phyloP scores from a whole-genome alignment of 1,140 invertebrate genomes.

The Drosophila kanapiae region DNA sequence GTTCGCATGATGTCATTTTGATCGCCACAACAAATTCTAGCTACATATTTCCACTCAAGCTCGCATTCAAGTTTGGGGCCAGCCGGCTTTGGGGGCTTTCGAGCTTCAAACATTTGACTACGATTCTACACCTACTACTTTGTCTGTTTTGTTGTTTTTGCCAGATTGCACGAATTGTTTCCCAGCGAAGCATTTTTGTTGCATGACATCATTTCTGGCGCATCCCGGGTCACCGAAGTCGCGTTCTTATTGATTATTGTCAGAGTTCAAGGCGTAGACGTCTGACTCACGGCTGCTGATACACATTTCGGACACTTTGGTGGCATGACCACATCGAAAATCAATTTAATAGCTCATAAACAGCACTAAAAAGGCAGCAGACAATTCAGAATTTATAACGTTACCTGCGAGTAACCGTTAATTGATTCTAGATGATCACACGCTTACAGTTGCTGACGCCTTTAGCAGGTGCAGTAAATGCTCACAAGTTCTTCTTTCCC shows the following conservation, averaged over 20 bases:
- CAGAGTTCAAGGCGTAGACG: conserved; percentile 58
- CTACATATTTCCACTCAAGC: conserved; percentile 33
- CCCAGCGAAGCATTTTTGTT: conserved; percentile 21
- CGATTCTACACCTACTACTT: not conserved
- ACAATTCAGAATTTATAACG: not conserved
- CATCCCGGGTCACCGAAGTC: conserved; percentile 49
- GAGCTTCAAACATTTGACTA: conserved; percentile 28
- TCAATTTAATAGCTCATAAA: conserved; percentile 40
- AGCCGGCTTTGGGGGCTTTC: conserved; percentile 18
- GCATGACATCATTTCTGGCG: conserved; percentile 67
- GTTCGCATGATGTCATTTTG: conserved; percentile 71
- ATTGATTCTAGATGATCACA: conserved; percentile 43
- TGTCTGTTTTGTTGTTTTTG: conserved; percentile 12
- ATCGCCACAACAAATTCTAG: conserved; percentile 40
- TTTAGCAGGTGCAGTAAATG: not conserved
- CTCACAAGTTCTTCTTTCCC: not conserved
- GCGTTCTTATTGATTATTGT: conserved; percentile 66
- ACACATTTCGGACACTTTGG: conserved; percentile 29
- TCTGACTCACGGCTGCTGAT: conserved; percentile 50
- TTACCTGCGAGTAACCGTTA: conserved; percentile 14
- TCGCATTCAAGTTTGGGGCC: conserved; percentile 8
- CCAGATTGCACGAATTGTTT: conserved; percentile 21
- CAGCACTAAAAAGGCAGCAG: conserved; percentile 15
- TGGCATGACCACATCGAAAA: conserved; percentile 29
- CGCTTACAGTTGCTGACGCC: conserved; percentile 30